These are phyloP conservation scores for Loripinus fragilis DNA, from an alignment of 2,888 invertebrate species.

Conservation along the genomic window DNA sequence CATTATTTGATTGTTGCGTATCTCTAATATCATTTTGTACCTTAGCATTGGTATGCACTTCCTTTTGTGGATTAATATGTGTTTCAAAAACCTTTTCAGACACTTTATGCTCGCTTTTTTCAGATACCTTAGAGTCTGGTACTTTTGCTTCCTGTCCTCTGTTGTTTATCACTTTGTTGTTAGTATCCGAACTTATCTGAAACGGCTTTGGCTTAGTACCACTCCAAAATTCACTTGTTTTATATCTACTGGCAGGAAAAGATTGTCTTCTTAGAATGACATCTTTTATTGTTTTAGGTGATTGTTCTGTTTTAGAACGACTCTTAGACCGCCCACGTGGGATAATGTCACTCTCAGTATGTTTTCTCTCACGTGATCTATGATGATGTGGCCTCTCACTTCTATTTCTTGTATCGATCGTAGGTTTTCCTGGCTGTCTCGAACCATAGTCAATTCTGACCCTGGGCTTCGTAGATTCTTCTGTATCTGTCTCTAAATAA, in stretches of 20 bases:
- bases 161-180: neutral
- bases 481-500: neutral
- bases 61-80: too few species aligned
- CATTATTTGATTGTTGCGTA: too few species aligned
- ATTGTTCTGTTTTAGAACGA: neutral
- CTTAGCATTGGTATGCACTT: too few species aligned
- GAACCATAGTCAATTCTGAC: neutral
- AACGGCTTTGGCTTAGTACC: neutral
- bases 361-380: slow-evolving; percentile 5
- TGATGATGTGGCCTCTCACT: neutral
- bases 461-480: neutral
- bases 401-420: neutral
- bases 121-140: too few species aligned
- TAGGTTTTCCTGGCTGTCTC: neutral
- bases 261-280: slow-evolving; percentile 19
- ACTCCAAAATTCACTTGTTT: slow-evolving; percentile 38
- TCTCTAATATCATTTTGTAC: too few species aligned
- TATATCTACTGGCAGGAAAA: slow-evolving; percentile 34
- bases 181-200: neutral
- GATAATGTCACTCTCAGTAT: neutral
- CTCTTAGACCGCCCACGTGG: neutral
- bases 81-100: neutral
- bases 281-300: slow-evolving; percentile 51
- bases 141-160: neutral
- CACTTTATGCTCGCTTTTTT: too few species aligned